Conservation (phyloP, 2,888 invertebrate species). For the Phengaris alcon region DNA sequence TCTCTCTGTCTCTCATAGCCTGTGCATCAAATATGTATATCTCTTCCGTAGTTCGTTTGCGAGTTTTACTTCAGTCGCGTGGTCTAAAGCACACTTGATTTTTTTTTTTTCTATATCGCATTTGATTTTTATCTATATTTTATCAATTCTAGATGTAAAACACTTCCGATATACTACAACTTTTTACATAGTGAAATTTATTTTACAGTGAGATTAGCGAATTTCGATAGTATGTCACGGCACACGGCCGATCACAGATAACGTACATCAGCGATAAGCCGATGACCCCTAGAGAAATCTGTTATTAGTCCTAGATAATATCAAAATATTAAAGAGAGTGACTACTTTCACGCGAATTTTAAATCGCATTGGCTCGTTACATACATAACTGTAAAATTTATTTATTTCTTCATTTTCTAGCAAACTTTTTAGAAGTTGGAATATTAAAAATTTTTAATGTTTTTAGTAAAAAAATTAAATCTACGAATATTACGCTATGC, state of each 20-base stretch:
- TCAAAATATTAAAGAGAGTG: not conserved
- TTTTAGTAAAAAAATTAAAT: not conserved
- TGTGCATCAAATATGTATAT: too few species aligned
- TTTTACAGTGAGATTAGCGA: not conserved
- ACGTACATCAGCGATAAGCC: conserved; percentile 10
- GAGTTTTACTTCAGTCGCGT: too few species aligned
- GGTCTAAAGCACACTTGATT: too few species aligned
- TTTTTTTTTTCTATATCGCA: too few species aligned
- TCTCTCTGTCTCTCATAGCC: too few species aligned
- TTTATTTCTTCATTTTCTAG: too few species aligned
- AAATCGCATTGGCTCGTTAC: not conserved
- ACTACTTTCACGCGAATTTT: conserved; percentile 3
- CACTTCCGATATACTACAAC: not conserved
- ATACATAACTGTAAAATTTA: not conserved
- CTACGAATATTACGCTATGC: not conserved
- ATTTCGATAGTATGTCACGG: not conserved
- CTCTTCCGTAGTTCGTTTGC: too few species aligned
- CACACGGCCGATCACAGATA: not conserved
- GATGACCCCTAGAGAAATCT: conserved; percentile 26
- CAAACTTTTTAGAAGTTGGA: not conserved
- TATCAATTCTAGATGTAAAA: not conserved
- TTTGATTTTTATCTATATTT: not conserved
- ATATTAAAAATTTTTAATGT: not conserved
- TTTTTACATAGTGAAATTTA: not conserved
- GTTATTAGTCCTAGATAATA: not conserved